phyloP scores from a whole-genome alignment of 2,888 invertebrate genomes.

The Beris morrisii region DNA sequence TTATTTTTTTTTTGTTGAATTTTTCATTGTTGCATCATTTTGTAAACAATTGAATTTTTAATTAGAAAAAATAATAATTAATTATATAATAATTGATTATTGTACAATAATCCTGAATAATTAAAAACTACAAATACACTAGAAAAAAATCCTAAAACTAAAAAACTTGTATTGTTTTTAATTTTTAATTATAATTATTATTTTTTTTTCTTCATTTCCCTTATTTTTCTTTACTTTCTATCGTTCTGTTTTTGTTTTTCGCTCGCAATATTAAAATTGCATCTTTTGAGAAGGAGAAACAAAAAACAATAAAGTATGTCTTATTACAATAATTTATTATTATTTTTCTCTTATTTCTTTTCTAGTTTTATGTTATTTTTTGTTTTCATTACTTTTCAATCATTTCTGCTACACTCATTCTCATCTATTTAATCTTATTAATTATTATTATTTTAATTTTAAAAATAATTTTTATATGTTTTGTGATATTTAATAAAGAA shows the following conservation, averaged over 20 bases:
- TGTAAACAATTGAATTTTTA: conserved; percentile 34
- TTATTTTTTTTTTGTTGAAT: conserved; percentile 34
- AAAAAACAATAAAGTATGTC: conserved; percentile 9
- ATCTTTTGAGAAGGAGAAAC: not conserved
- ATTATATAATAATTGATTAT: conserved; percentile 28
- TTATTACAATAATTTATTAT: conserved; percentile 1
- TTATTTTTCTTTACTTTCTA: conserved; percentile 5
- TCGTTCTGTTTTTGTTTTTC: conserved; percentile 16
- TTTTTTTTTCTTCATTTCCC: conserved; percentile 3
- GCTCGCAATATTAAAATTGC: not conserved
- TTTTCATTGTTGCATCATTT: conserved; percentile 36
- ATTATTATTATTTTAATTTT: conserved; percentile 13
- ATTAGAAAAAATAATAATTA: conserved; percentile 31
- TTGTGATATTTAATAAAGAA: not conserved
- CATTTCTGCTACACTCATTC: too few relatives aligned
- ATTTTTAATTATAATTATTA: not conserved
- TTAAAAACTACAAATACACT: conserved; percentile 27
- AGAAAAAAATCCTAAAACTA: conserved; percentile 26
- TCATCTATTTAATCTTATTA: too few relatives aligned
- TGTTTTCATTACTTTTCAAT: not conserved
- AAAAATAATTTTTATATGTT: not conserved
- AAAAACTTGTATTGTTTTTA: not conserved
- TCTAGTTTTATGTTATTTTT: not conserved
- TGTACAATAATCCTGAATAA: conserved; percentile 18
- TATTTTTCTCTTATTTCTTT: conserved; percentile 11